These are phyloP conservation scores for Parnassius glacialis DNA, from an alignment of 2,888 invertebrate species.

Conservation along the genomic window DNA sequence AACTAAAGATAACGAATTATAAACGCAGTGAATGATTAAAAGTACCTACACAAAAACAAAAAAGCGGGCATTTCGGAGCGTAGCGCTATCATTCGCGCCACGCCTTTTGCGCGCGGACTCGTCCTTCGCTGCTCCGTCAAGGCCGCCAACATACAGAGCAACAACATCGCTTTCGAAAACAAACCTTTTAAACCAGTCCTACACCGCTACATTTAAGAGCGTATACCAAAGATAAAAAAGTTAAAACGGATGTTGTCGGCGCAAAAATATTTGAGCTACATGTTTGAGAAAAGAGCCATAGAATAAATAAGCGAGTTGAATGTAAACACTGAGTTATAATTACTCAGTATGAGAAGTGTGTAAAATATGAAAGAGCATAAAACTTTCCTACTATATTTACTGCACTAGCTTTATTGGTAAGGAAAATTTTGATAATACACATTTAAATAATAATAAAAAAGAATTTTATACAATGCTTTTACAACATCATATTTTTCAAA, in stretches of 20 bases:
- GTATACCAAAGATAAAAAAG: conserved; percentile 16
- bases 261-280: conserved; percentile 17
- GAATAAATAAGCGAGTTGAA: conserved; percentile 12
- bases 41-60: background rate
- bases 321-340: conserved; percentile 17
- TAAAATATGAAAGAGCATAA: conserved; percentile 29
- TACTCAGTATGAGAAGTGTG: conserved; percentile 2
- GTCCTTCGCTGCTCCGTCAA: conserved; percentile 68
- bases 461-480: no score
- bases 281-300: conserved; percentile 12
- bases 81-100: conserved; percentile 46
- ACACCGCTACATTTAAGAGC: conserved; percentile 32
- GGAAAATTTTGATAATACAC: no score
- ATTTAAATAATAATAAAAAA: no score
- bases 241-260: conserved; percentile 9
- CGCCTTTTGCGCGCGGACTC: conserved; percentile 48
- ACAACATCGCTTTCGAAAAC: conserved; percentile 31
- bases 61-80: conserved; percentile 22
- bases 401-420: background rate
- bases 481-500: no score
- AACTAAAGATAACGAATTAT: no score
- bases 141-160: conserved; percentile 66
- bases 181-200: conserved; percentile 38
- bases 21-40: background rate
- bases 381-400: background rate